Evolutionary conservation across 2,888 invertebrate genomes (phyloP), one percentile per base, ranked within the genome.

Genomic region (Luperina nickerlii): DNA sequence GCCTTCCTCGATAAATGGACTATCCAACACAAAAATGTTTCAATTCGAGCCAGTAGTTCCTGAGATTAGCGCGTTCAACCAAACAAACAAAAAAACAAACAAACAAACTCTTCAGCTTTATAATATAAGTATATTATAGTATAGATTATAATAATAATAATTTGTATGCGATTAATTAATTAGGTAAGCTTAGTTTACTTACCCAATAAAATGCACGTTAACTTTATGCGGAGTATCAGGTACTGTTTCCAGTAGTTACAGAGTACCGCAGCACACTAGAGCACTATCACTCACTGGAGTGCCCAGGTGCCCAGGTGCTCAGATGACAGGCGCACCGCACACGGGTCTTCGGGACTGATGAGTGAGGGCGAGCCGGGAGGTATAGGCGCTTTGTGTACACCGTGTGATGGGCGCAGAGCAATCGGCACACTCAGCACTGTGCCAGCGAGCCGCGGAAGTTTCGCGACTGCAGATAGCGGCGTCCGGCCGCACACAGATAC

Each of bases 401-500:
- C 32, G 18, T 2, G 8, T 15, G 9, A 54, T 2, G 24, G 48
- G 69, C 7, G 48, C 69, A 24, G 48, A 69, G 69, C 20, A 27
- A 27, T 48, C 48, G 27, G 51, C 69, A 54, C 38, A 7, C 48
- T 48, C 68, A 48, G 69, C 51, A 24, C 38, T 71, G 54, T n/a
- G n/a, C 71, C 45, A 24, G 27, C 27, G 71, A 15, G 57, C 45
- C 24, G 45, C 76, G 76, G 77, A 76, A 67, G 67, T 67, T 32
- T 42, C 51, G 38, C n/a, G 18, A 27, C 70, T 63, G 32, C 78
- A 72, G 83, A 83, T 83, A 83, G 70, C 72, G 66, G 20, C 79
- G 74, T 42, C 65, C 51, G 27, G 45, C 70, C 63, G 27, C 62
- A 48, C 74, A 27, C 74, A 65, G 32, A 54, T 54, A 45, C 38